Percentiles rank a stretch among this genome's conserved stretches.
Conservation (phyloP, 2,113 vertebrate species). For the Eptesicus fuscus region DNA sequence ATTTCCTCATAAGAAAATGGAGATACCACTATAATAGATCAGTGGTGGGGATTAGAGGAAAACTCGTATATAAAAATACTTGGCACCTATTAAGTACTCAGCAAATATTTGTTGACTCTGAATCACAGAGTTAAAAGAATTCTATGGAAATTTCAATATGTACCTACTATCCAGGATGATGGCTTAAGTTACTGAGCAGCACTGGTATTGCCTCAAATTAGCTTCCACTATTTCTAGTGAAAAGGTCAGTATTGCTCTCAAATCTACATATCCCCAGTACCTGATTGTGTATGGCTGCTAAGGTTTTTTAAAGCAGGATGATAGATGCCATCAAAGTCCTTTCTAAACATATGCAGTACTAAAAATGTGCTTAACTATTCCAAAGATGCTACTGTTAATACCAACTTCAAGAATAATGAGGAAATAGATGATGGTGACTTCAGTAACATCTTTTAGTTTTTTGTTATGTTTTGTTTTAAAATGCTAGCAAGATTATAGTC, state of each 20-base stretch:
- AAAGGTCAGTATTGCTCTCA: slow-evolving; percentile 59
- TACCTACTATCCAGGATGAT: not conserved
- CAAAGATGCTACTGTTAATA: slow-evolving; percentile 9
- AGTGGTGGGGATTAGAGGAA: not conserved
- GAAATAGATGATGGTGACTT: not conserved
- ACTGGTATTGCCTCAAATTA: slow-evolving; percentile 40
- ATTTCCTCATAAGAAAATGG: not conserved
- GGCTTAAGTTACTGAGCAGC: not conserved
- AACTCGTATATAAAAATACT: not conserved
- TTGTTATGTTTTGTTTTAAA: slow-evolving; percentile 21
- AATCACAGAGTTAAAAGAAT: slow-evolving; percentile 39
- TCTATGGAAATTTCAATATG: slow-evolving; percentile 33
- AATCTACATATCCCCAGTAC: not conserved
- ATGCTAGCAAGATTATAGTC: slow-evolving; percentile 4
- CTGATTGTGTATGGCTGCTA: slow-evolving; percentile 41
- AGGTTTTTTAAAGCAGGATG: not conserved
- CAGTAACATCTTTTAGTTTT: not conserved
- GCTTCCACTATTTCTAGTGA: slow-evolving; percentile 37
- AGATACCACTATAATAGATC: not conserved
- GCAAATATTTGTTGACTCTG: slow-evolving; percentile 44
- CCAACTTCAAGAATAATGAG: not conserved
- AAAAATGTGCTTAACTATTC: slow-evolving; percentile 27
- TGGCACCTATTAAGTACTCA: not conserved
- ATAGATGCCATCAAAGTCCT: not conserved
- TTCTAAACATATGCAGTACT: slow-evolving; percentile 34